Percentiles rank a stretch among this genome's conserved stretches.
phyloP scores from a whole-genome alignment of 2,888 invertebrate genomes.

The Rhimphoctona megacephalus region DNA sequence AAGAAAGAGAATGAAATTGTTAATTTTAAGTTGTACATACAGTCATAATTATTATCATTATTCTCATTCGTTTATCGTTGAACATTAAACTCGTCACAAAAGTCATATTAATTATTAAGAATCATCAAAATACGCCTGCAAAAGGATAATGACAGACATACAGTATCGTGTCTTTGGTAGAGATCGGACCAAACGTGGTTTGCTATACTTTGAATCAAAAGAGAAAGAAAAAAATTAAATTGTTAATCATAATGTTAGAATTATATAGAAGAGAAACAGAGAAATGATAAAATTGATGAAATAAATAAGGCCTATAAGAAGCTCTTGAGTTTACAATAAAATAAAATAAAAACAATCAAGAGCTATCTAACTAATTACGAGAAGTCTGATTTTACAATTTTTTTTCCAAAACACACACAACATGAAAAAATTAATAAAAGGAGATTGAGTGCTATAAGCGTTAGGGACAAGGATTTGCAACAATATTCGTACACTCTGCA shows the following conservation, averaged over 20 bases:
- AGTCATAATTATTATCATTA: slow-evolving; percentile 60
- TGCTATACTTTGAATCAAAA: slow-evolving; percentile 63
- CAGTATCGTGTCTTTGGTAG: slow-evolving; percentile 33
- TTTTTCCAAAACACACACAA: slow-evolving; percentile 27
- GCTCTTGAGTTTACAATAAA: neutral
- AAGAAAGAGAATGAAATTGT: slow-evolving; percentile 28
- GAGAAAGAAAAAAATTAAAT: slow-evolving; percentile 17
- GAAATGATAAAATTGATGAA: slow-evolving; percentile 42
- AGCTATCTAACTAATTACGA: slow-evolving; percentile 59
- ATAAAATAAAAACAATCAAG: slow-evolving; percentile 7
- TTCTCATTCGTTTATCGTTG: slow-evolving; percentile 38
- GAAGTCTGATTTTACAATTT: slow-evolving; percentile 68
- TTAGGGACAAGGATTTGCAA: slow-evolving; percentile 54
- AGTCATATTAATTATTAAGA: slow-evolving; percentile 65
- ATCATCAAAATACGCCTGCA: slow-evolving; percentile 44
- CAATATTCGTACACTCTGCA: slow-evolving; percentile 62
- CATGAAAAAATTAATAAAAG: slow-evolving; percentile 26
- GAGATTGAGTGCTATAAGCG: slow-evolving; percentile 41
- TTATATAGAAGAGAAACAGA: slow-evolving; percentile 21
- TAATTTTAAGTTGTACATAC: slow-evolving; percentile 71
- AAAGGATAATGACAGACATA: slow-evolving; percentile 11
- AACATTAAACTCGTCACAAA: slow-evolving; percentile 33
- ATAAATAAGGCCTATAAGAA: slow-evolving; percentile 62
- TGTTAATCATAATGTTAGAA: slow-evolving; percentile 22
- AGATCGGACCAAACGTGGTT: slow-evolving; percentile 54